Evolutionary conservation across 1,140 invertebrate species (phyloP).

Genomic region (Holotrichia oblita): DNA sequence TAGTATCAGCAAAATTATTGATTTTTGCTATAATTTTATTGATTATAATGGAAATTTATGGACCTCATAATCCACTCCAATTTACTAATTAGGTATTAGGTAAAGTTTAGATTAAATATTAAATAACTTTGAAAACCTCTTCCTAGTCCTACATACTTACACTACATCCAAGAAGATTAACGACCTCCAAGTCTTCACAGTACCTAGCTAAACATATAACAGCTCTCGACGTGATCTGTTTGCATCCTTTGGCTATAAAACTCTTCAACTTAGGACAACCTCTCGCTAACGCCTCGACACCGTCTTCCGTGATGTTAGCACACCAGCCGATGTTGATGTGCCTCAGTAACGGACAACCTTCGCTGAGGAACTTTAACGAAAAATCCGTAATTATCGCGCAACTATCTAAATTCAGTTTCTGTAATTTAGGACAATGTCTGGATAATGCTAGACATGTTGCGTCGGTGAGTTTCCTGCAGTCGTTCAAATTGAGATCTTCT

Average conservation of each 20-base stretch:
- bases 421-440: conserved; percentile 88
- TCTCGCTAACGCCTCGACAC: conserved; percentile 85
- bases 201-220: conserved; percentile 86
- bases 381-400: conserved; percentile 92
- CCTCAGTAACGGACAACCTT: conserved; percentile 88
- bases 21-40: no score
- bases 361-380: conserved; percentile 88
- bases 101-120: no score
- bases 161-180: conserved; percentile 92
- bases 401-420: conserved; percentile 85
- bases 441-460: conserved; percentile 88
- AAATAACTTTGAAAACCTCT: no score
- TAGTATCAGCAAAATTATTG: no score
- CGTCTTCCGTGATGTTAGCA: conserved; percentile 90
- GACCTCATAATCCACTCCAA: no score
- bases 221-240: conserved; percentile 86
- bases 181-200: conserved; percentile 85
- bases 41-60: no score
- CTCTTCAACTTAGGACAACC: conserved; percentile 90
- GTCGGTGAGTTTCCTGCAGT: conserved; percentile 97
- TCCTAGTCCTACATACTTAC: conserved; percentile 67
- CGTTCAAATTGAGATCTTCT: conserved; percentile 94
- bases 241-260: conserved; percentile 93
- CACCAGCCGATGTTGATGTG: conserved; percentile 98
- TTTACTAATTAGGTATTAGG: no score